Evolutionary conservation across 2,113 vertebrate species (phyloP), one percentile per base, ranked within the genome.

Genomic region (Sapajus apella): DNA sequence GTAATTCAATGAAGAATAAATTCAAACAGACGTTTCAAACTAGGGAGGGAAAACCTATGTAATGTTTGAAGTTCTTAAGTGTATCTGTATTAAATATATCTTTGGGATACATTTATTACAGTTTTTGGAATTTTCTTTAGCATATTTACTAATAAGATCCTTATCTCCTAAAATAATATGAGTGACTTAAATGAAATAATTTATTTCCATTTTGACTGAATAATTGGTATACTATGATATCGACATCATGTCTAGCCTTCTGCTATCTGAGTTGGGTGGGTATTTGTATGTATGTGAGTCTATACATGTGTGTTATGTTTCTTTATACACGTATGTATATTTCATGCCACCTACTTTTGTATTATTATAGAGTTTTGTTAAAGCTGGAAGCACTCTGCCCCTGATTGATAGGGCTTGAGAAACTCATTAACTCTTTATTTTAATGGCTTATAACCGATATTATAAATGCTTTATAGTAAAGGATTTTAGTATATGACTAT

Each of bases 241-340:
- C 45, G 25, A 35, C 27, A 12, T 79, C 10, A 27, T 87, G 50
- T 55, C 58, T 92, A 75, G 13, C 2, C 37, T 45, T 45, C 23
- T n/a, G 16, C 7, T 40, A 20, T 18, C 18, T 25, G 17, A 20
- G 2, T 47, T 40, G 20, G 5, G 6, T 37, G 14, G 20, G 10
- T 4, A 6, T 16, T 8, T 95, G 1, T 81, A 8, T 88, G 4
- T 43, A 4, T 25, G 14, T 43, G 8, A 35, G 3, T 50, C 2
- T 73, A 2, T 58, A 6, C 23, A 14, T 30, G 10, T 14, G 8
- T 32, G 61, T 30, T 30, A 12, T 27, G 1, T 70, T 32, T 27
- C 12, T 73, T 84, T 27, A 21, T 1, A 0, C 6, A 0, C 25
- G 13, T 8, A 1, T 4, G 1, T 35, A 6, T 10, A 1, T 68